These are phyloP conservation scores for Danaus melanippus DNA, from an alignment of 1,140 invertebrate species.

Conservation along the genomic window DNA sequence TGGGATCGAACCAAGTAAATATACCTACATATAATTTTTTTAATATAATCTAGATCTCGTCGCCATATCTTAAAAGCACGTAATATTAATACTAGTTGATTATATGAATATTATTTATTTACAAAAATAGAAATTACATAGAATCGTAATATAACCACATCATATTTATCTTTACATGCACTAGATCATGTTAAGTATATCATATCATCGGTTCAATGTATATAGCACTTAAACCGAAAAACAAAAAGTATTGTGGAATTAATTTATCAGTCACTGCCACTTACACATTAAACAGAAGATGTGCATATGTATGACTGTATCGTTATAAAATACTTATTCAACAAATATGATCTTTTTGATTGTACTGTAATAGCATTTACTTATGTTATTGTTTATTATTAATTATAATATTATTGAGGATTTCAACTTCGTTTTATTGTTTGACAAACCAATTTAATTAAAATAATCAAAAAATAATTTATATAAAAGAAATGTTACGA, in stretches of 20 bases:
- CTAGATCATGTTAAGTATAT: constrained; percentile 26
- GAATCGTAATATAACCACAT: constrained; percentile 19
- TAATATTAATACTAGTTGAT: too few species aligned
- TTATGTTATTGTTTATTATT: constrained; percentile 2
- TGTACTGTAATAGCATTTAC: constrained; percentile 21
- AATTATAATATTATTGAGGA: constrained; percentile 3
- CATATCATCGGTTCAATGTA: constrained; percentile 18
- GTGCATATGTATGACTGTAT: constrained; percentile 2
- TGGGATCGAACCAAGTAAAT: constrained; percentile 21
- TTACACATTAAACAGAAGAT: constrained; percentile 7
- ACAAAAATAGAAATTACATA: constrained; percentile 41
- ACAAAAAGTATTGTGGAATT: constrained; percentile 13
- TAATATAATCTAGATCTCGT: not conserved
- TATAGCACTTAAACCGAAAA: constrained; percentile 19
- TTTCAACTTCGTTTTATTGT: constrained; percentile 1
- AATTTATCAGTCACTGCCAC: constrained; percentile 31
- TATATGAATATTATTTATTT: constrained; percentile 31
- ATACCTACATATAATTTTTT: constrained; percentile 25
- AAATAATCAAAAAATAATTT: constrained; percentile 1
- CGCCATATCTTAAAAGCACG: not conserved
- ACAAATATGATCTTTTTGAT: constrained; percentile 20
- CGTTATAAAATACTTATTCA: constrained; percentile 11
- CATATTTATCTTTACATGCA: constrained; percentile 23
- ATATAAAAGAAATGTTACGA: constrained; percentile 5
- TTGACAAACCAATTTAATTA: not conserved